Evolutionary conservation across 2,113 vertebrate species (phyloP), one percentile per base, ranked within the genome.

Genomic region (Fregetta grallaria): DNA sequence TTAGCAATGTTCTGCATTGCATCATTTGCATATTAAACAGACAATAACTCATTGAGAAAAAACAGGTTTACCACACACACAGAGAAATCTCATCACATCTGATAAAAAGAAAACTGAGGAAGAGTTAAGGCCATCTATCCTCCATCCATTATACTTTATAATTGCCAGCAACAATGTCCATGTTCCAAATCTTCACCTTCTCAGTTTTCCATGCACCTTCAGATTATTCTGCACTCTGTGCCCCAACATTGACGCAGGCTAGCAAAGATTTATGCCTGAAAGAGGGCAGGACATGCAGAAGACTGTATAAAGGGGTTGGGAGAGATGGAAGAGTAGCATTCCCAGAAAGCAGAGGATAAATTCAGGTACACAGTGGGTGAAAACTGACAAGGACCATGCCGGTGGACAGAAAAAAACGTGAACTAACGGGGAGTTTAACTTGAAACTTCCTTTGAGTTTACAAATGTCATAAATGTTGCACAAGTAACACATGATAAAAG

Each of bases 11-110:
- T 92, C 78, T 83, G 38, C 38, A 53, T 34, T 92, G 75, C 86
- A 96, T 86, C 55, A 93, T 94, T 93, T 94, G 50, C 82, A 82
- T 95, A 90, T 76, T 96, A 92, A 95, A 93, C 45, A 94, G 50
- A 94, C 36, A 90, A 44, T 50, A 96, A 76, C 58, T 93, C 74
- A 93, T 38, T 88, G 45, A 88, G 67, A 93, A 96, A 70, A 92
- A 88, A 55, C 49, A 95, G 71, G 70, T 73, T 89, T 93, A 55
- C 90, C 92, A 62, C 87, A 93, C 94, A 79, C 75, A 67, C 5
- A 84, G 1, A 88, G 26, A 94, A 92, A 84, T 84, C 63, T 89
- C 83, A 91, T 55, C 32, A 67, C 18, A 91, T 94, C 58, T 94
- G 71, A 96, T 78, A 82, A 82, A 86, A 82, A 77, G 19, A 85